A percentile compares a stretch with the other conserved stretches of the same genome.
phyloP scores from a whole-genome alignment of 2,797 vertebrate genomes.

The Parotocinclus haroldoi region DNA sequence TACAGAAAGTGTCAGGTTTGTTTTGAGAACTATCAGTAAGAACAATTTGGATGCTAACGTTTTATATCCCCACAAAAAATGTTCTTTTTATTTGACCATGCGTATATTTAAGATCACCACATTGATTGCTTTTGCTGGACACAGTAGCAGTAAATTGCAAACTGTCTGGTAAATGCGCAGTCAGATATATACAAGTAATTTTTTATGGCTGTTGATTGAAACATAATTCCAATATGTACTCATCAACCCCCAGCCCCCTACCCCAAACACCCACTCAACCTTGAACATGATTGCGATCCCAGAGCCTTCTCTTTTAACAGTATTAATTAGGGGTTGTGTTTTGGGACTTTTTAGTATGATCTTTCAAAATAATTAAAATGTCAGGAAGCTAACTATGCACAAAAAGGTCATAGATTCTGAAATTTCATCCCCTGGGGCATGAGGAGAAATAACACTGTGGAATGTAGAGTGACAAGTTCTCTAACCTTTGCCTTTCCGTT shows the following conservation, averaged over 20 bases:
- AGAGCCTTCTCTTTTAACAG: constrained; percentile 77
- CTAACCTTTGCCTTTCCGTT: no score
- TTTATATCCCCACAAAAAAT: constrained; percentile 70
- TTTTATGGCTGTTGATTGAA: constrained; percentile 78
- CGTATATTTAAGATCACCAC: constrained; percentile 76
- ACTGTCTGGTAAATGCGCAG: constrained; percentile 78
- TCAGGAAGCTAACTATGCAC: constrained; percentile 75
- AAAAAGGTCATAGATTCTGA: constrained; percentile 74
- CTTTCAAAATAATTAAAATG: constrained; percentile 78
- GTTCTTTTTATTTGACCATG: constrained; percentile 64
- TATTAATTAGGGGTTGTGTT: constrained; percentile 73
- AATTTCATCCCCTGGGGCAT: constrained; percentile 60
- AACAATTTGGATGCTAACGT: constrained; percentile 53
- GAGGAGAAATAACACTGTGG: constrained; percentile 11
- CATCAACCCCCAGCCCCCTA: constrained; percentile 18
- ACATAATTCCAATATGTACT: constrained; percentile 71
- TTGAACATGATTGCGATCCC: constrained; percentile 75
- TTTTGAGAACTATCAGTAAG: no score
- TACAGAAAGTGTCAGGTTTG: no score
- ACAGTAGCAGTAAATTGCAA: constrained; percentile 79
- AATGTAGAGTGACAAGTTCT: background rate
- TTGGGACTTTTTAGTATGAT: constrained; percentile 69
- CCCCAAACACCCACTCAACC: constrained; percentile 23
- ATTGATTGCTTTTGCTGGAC: constrained; percentile 77
- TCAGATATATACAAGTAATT: constrained; percentile 80